Conservation (phyloP, 2,797 vertebrate genomes). For the Iguana delicatissima region DNA sequence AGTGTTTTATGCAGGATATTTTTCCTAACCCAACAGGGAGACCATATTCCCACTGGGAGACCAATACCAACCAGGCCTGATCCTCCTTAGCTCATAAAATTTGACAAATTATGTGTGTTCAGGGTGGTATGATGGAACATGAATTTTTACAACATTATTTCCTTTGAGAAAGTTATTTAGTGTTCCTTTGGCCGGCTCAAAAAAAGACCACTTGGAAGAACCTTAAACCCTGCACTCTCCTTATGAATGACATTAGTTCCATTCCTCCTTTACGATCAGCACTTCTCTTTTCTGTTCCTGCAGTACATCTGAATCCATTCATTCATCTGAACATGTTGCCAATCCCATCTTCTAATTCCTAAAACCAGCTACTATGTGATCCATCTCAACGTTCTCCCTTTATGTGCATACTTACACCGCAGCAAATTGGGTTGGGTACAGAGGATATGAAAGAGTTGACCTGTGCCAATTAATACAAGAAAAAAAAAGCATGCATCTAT, state of each 20-base stretch:
- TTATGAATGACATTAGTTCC: not conserved
- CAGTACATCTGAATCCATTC: not conserved
- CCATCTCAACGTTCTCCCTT: not conserved
- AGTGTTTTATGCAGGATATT: no score
- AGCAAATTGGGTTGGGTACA: not conserved
- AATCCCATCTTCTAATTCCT: not conserved
- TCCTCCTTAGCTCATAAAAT: no score
- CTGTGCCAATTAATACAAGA: not conserved
- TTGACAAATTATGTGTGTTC: no score
- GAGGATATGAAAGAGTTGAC: not conserved
- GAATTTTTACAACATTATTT: slow-evolving; percentile 6
- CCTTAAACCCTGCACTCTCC: not conserved
- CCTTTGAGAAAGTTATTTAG: not conserved
- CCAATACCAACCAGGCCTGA: no score
- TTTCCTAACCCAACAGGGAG: no score
- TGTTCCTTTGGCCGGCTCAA: not conserved
- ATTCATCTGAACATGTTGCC: not conserved
- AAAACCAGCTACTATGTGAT: not conserved
- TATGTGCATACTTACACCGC: not conserved
- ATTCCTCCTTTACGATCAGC: not conserved
- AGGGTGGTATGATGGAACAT: no score
- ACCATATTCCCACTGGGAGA: no score
- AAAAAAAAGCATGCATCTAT: not conserved
- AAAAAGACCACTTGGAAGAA: not conserved
- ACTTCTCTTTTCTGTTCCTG: not conserved